These are phyloP conservation scores for Nothobranchius furzeri DNA, from an alignment of 2,113 vertebrate species.

Conservation along the genomic window DNA sequence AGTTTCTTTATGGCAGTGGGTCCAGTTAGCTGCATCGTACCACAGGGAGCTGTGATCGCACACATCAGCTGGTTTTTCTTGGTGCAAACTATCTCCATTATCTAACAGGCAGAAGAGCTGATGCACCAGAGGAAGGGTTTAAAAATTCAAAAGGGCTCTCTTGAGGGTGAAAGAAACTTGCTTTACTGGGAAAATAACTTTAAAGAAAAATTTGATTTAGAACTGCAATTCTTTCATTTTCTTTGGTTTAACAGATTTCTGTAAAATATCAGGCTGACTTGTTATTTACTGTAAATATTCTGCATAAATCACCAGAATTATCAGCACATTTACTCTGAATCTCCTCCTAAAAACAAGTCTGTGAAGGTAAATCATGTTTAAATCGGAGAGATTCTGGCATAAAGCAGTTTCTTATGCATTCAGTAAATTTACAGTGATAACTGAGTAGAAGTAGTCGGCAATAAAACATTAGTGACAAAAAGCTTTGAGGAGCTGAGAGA, in stretches of 20 bases:
- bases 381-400: conserved; percentile 12
- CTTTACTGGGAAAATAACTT: conserved; percentile 21
- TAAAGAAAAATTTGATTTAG: conserved; percentile 19
- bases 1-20: conserved; percentile 39
- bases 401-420: conserved; percentile 18
- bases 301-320: background rate
- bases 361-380: conserved; percentile 1
- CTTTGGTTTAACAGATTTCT: conserved; percentile 5
- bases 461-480: conserved; percentile 24
- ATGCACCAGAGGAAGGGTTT: conserved; percentile 20
- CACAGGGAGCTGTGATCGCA: conserved; percentile 29
- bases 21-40: conserved; percentile 26
- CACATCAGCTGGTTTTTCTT: conserved; percentile 24
- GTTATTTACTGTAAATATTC: background rate
- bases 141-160: conserved; percentile 9
- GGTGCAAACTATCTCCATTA: conserved; percentile 41
- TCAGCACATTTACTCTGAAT: background rate
- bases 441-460: conserved; percentile 8
- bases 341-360: background rate
- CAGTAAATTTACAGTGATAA: conserved; percentile 33
- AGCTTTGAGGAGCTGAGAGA: conserved; percentile 19
- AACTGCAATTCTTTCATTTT: background rate
- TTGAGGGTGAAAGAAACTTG: conserved; percentile 9
- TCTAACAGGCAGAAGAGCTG: conserved; percentile 8
- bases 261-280: background rate